phyloP scores from a whole-genome alignment of 53 echinoderm and acorn worm species.

The Paracentrotus lividus region DNA sequence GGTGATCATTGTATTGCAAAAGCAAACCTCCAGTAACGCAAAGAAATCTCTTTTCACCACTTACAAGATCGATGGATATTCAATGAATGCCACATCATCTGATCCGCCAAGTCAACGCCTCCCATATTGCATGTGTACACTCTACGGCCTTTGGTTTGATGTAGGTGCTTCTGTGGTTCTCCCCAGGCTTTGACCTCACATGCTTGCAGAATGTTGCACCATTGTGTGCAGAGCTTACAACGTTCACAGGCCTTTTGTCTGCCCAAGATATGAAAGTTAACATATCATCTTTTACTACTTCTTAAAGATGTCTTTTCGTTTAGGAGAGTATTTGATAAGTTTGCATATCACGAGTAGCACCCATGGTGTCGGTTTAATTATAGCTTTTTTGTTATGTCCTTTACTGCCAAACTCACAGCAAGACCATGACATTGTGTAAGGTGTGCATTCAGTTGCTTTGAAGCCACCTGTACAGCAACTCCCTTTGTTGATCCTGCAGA shows the following conservation, averaged over 20 bases:
- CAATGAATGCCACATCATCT: neutral
- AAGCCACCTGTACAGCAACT: neutral
- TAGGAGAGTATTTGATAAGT: neutral
- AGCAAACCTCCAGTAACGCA: neutral
- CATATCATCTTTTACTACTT: neutral
- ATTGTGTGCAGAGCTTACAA: neutral
- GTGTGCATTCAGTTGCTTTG: neutral
- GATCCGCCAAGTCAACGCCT: neutral
- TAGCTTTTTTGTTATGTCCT: neutral
- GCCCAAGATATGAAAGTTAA: no score
- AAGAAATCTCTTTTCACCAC: conserved; percentile 37
- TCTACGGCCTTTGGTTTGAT: neutral
- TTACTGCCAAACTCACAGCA: neutral
- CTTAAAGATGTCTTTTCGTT: neutral
- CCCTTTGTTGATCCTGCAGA: neutral
- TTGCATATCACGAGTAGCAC: neutral
- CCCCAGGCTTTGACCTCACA: neutral
- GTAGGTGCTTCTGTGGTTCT: neutral
- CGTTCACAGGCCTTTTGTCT: no score
- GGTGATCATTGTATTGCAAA: neutral
- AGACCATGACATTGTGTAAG: neutral
- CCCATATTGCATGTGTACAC: neutral
- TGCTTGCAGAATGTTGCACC: neutral
- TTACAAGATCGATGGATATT: conserved; percentile 20
- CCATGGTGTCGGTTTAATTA: neutral